Base-by-base conservation (phyloP, 2,113 vertebrate genomes). In the Upupa epops region DNA sequence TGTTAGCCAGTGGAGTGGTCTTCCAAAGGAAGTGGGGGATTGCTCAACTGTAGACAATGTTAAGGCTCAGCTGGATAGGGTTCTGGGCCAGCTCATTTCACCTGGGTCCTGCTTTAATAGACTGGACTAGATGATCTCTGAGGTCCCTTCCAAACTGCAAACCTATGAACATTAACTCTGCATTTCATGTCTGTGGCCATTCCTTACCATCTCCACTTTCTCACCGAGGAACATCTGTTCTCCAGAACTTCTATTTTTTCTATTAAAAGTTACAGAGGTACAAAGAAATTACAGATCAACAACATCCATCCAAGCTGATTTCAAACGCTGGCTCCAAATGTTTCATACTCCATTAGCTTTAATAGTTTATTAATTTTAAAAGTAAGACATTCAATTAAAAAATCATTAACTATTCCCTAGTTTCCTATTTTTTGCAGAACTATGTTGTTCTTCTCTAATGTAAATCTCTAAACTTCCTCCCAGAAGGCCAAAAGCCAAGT, bases 171-270 rank as follows among this genome's bases (percentile, higher is more conserved):
- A 71, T 51, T 63, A 70, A 69, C 22, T n/a, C 34, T 55, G 18
- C 26, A 21, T 66, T 88, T 78, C 4, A 1, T 3, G 25, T 6
- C 49, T 48, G 37, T 20, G 51, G 29, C 13, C 42, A 42, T 52
- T 45, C 69, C 71, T 89, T 69, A 74, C 24, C 11, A 34, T 54
- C 31, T n/a, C 12, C 34, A 15, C 16, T 79, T 48, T 54, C 25
- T 36, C 52, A 61, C 42, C 58, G 31, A 2, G 3, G 42, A 34
- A 31, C 0, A 0, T 12, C 40, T 46, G 24, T 56, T 73, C 34
- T 58, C 13, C 68, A 72, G 68, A 73, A 60, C 8, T 36, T 9
- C 26, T 0, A 0, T 11, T 7, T 42, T 15, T 87, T 52, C 54
- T 68, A 22, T 31, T 59, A 31, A 78, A 72, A 69, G 58, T 32